phyloP scores from a whole-genome alignment of 2,888 invertebrate genomes.

The Macropis europaea region DNA sequence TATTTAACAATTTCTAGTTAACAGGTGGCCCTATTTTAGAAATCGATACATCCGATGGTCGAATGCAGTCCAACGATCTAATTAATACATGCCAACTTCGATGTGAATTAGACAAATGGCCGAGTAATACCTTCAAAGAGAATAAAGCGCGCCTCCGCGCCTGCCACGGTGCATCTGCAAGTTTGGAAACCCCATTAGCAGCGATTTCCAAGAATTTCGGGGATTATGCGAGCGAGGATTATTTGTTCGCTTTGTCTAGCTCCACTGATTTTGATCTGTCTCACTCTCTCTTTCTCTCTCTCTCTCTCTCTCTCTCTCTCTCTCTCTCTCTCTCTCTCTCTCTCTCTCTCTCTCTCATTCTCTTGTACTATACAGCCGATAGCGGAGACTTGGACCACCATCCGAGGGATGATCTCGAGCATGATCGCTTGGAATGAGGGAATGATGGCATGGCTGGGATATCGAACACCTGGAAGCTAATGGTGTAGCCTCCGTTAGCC shows the following conservation, averaged over 20 bases:
- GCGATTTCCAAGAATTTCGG: conserved; percentile 52
- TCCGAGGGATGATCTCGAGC: conserved; percentile 67
- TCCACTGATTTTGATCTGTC: too few relatives aligned
- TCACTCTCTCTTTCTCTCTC: conserved; percentile 12
- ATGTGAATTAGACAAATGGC: neutral
- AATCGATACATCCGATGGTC: conserved; percentile 2
- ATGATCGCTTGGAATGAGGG: conserved; percentile 66
- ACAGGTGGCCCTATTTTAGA: conserved; percentile 23
- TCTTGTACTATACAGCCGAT: conserved; percentile 20
- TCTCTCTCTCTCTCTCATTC: neutral
- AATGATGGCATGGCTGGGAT: conserved; percentile 67
- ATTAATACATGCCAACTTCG: conserved; percentile 14
- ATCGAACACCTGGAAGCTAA: conserved; percentile 76
- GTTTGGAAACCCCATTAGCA: conserved; percentile 50
- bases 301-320: neutral
- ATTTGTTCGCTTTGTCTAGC: conserved; percentile 48
- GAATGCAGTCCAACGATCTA: conserved; percentile 11
- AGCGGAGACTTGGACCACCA: conserved; percentile 55
- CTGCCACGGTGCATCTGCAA: conserved; percentile 7
- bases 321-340: too few relatives aligned
- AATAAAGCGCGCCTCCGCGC: conserved; percentile 9
- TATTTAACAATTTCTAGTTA: neutral
- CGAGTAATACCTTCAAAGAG: conserved; percentile 5
- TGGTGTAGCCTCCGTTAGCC: conserved; percentile 58
- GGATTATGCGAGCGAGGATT: conserved; percentile 59